Evolutionary conservation across 2,113 vertebrate species (phyloP).

Genomic region (Pollimyrus isidori): DNA sequence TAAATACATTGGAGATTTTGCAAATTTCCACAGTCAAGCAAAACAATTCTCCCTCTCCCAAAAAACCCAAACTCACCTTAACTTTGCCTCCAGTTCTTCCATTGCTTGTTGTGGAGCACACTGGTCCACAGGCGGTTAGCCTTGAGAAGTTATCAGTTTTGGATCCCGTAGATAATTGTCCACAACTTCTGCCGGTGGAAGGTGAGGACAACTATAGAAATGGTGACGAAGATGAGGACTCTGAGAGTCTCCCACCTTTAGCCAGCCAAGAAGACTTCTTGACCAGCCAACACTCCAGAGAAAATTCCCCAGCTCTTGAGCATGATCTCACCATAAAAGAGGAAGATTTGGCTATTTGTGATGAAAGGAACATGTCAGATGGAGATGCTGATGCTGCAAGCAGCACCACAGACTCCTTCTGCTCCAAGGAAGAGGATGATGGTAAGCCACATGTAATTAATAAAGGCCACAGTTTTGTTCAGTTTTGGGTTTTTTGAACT

Average conservation of each 20-base stretch:
- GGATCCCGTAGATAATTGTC: background rate
- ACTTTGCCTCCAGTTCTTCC: constrained; percentile 55
- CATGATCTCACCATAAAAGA: constrained; percentile 17
- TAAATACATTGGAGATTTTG: constrained; percentile 30
- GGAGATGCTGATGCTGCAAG: constrained; percentile 38
- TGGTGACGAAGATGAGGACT: constrained; percentile 43
- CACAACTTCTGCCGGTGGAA: constrained; percentile 12
- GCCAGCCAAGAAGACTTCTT: constrained; percentile 53
- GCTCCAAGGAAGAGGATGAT: constrained; percentile 45
- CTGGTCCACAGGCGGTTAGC: background rate
- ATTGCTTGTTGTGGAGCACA: background rate
- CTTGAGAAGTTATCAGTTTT: background rate
- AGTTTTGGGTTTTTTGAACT: background rate
- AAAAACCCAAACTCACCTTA: constrained; percentile 72
- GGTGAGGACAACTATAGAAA: constrained; percentile 21
- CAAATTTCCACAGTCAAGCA: constrained; percentile 48
- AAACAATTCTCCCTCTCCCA: constrained; percentile 69
- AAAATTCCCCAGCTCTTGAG: constrained; percentile 28
- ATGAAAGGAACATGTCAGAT: constrained; percentile 53
- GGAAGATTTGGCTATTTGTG: constrained; percentile 36
- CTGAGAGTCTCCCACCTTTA: constrained; percentile 46
- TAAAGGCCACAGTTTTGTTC: background rate
- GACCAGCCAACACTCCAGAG: constrained; percentile 39
- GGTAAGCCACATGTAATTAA: constrained; percentile 53
- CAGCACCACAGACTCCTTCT: constrained; percentile 33